Percentiles rank a stretch among this genome's conserved stretches.
Evolutionary conservation across 2,113 vertebrate genomes (phyloP).

Genomic region (Zosterops lateralis): DNA sequence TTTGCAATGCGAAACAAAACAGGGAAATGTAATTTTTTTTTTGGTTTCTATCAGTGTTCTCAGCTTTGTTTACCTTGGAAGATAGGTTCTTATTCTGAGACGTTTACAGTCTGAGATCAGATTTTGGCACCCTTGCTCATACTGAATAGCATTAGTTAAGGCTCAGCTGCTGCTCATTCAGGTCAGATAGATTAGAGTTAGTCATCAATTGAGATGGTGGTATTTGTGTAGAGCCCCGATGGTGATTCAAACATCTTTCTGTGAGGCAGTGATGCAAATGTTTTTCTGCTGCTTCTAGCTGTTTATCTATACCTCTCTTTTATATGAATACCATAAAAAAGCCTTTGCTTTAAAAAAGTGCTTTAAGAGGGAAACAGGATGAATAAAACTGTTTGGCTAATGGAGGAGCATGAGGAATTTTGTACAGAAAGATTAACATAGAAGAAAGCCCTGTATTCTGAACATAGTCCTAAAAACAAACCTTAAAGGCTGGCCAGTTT

Average conservation of each 20-base stretch:
- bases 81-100: background rate
- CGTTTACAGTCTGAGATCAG: background rate
- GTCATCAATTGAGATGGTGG: background rate
- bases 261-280: background rate
- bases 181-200: constrained; percentile 34
- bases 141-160: constrained; percentile 37
- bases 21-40: background rate
- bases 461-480: background rate
- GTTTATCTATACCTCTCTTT: background rate
- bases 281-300: background rate
- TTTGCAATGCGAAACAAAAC: background rate
- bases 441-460: background rate
- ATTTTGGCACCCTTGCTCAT: constrained; percentile 25
- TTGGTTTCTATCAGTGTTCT: background rate
- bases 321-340: background rate
- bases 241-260: background rate
- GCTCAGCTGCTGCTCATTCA: constrained; percentile 36
- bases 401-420: background rate
- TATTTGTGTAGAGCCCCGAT: background rate
- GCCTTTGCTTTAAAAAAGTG: background rate
- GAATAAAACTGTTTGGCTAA: background rate
- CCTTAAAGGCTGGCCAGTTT: background rate
- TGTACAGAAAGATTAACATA: background rate
- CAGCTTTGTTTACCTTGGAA: constrained; percentile 23
- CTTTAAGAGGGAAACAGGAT: background rate